A percentile compares a stretch with the other conserved stretches of the same genome.
These are phyloP conservation scores for Hirtodrosophila trivittata DNA, from an alignment of 2,888 invertebrate species.

Conservation along the genomic window DNA sequence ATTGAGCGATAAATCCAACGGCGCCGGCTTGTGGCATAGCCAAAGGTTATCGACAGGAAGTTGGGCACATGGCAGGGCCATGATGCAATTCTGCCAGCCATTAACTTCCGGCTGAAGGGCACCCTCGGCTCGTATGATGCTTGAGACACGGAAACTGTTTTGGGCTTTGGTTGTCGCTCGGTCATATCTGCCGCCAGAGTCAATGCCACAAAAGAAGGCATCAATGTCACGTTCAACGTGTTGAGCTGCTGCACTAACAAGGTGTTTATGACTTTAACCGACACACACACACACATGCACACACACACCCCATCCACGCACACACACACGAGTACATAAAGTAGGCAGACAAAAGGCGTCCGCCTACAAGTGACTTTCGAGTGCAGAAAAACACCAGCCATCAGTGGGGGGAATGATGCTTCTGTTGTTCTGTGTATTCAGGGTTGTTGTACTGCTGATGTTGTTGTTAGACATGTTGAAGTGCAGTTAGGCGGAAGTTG, in stretches of 20 bases:
- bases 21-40: conserved; percentile 43
- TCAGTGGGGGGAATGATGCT: conserved; percentile 38
- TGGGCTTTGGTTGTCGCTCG: conserved; percentile 28
- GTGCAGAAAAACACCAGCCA: conserved; percentile 41
- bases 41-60: conserved; percentile 72
- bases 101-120: conserved; percentile 45
- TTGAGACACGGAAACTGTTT: conserved; percentile 74
- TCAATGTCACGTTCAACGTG: conserved; percentile 80
- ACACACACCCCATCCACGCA: too few species aligned
- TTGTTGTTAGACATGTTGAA: conserved; percentile 56
- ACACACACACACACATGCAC: conserved; percentile 17
- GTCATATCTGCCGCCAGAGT: conserved; percentile 22
- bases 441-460: conserved; percentile 59
- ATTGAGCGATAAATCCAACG: conserved; percentile 59
- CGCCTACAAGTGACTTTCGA: conserved; percentile 58
- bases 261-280: conserved; percentile 74
- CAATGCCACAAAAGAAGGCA: conserved; percentile 68
- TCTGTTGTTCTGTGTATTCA: conserved; percentile 42
- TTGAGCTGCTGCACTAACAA: conserved; percentile 66
- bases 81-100: conserved; percentile 30
- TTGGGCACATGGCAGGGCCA: conserved; percentile 61
- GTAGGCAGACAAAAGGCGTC: conserved; percentile 70
- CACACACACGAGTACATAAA: conserved; percentile 8
- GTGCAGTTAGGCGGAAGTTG: conserved; percentile 73
- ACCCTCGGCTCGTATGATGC: conserved; percentile 18